Base-by-base conservation (phyloP, 2,113 vertebrate genomes). In the Corydoras maculifer region DNA sequence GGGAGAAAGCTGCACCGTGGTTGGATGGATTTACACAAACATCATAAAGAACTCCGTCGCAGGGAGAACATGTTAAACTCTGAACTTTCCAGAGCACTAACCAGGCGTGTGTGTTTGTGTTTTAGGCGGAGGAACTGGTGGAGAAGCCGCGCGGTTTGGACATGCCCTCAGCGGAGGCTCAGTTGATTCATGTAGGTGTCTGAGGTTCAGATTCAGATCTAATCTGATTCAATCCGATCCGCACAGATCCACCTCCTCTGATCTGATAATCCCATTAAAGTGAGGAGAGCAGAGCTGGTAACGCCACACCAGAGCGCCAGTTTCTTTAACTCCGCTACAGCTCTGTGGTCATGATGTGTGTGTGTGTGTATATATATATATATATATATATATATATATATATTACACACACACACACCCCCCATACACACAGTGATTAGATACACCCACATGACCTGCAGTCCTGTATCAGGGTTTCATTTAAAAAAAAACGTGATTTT, bases 131-230 rank as follows among this genome's bases (percentile, higher is more conserved):
- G 58, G 76, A 80, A 18, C 3, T 81, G 58, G 53, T 55, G 55
- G 82, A 83, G 25, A 80, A 83, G 49, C 31, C 70, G 12, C 60
- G 62, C 29, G 70, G 58, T 49, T 68, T 73, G 68, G 68, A 77
- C n/a, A 75, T 80, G 73, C 73, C 80, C 3, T 75, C 78, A 6
- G 60, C 80, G 9, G 78, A 81, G 58, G 78, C 80, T 49, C 82
- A 83, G 69, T 67, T 83, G 70, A 74, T 83, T 64, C 80, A 81
- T 51, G 82, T 83, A 79, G 70, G 79, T 82, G 49, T 68, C 9
- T 57, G 13, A 4, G 5, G 43, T 10, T 49, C 32, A 55, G 59
- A 58, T 12, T 50, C 9, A 32, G 9, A 14, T 15, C 35, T 15
- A 6, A 15, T 31, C 49, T n/a, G 5, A 3, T 10, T 9, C 7